Conservation (phyloP, 2,113 vertebrate species). For the Choloepus hoffmanni region DNA sequence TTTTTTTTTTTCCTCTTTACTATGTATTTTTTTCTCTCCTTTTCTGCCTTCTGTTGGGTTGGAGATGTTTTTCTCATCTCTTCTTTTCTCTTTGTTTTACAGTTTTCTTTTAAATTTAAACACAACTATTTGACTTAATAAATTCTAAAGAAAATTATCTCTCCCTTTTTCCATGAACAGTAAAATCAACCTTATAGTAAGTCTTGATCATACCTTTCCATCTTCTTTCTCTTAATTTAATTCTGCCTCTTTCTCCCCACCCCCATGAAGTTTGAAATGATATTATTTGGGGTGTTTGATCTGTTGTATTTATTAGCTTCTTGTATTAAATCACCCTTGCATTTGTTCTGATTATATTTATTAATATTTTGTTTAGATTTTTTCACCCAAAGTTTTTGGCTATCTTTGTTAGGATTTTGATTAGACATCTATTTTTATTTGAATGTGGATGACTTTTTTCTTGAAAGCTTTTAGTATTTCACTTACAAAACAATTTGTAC, state of each 20-base stretch:
- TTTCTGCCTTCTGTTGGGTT: not conserved
- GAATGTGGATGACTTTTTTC: not conserved
- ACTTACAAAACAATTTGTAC: not conserved
- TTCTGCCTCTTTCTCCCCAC: not conserved
- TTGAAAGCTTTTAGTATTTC: not conserved
- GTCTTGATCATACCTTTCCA: not conserved
- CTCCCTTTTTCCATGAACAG: not conserved
- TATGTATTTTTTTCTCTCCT: not conserved
- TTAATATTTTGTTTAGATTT: not conserved
- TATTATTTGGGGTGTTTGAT: not conserved
- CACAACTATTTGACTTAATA: not conserved
- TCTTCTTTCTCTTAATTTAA: not conserved
- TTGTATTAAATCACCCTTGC: not conserved
- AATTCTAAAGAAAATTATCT: not conserved
- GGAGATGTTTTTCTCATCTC: not conserved
- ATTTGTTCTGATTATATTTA: conserved; percentile 8
- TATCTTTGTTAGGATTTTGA: not conserved
- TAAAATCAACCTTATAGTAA: not conserved
- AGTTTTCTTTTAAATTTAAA: conserved; percentile 10
- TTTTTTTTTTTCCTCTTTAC: not conserved
- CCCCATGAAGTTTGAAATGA: not conserved
- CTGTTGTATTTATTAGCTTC: not conserved
- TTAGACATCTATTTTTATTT: not conserved
- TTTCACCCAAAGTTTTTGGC: not conserved
- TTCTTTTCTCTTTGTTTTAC: not conserved